phyloP scores from a whole-genome alignment of 2,113 vertebrate genomes.

The Ptilonorhynchus violaceus region DNA sequence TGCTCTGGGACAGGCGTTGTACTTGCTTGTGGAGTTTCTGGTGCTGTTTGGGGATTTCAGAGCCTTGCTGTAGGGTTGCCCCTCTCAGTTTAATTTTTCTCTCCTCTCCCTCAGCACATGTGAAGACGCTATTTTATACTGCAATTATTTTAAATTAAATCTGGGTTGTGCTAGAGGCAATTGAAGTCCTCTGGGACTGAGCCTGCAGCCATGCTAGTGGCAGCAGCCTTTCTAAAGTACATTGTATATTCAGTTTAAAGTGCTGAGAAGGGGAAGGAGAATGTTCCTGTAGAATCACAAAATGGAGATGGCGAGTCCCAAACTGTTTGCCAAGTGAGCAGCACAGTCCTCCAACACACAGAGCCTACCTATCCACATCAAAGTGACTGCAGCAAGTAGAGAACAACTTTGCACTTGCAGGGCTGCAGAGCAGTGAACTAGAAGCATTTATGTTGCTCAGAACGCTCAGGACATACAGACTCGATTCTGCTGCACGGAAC shows the following conservation, averaged over 20 bases:
- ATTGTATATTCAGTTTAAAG: background rate
- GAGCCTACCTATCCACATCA: background rate
- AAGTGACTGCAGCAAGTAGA: background rate
- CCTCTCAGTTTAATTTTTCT: slow-evolving; percentile 67
- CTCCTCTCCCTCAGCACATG: slow-evolving; percentile 50
- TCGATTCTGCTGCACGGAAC: background rate
- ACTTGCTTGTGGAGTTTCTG: background rate
- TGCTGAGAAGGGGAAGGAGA: background rate
- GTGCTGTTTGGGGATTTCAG: slow-evolving; percentile 49
- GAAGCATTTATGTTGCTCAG: background rate
- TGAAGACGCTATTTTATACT: slow-evolving; percentile 45
- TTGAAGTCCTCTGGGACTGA: slow-evolving; percentile 34
- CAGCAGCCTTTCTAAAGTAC: background rate
- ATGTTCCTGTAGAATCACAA: background rate
- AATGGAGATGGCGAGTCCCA: background rate
- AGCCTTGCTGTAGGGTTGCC: slow-evolving; percentile 36
- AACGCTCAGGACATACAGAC: background rate
- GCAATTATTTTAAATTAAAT: slow-evolving; percentile 70
- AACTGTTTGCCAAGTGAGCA: background rate
- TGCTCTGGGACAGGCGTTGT: background rate
- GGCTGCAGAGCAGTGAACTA: background rate
- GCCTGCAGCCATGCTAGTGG: slow-evolving; percentile 22
- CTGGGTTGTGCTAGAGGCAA: slow-evolving; percentile 51
- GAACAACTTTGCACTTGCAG: background rate
- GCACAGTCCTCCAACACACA: background rate